phyloP scores from a whole-genome alignment of 1,140 invertebrate species.

The Ceratina calcarata region DNA sequence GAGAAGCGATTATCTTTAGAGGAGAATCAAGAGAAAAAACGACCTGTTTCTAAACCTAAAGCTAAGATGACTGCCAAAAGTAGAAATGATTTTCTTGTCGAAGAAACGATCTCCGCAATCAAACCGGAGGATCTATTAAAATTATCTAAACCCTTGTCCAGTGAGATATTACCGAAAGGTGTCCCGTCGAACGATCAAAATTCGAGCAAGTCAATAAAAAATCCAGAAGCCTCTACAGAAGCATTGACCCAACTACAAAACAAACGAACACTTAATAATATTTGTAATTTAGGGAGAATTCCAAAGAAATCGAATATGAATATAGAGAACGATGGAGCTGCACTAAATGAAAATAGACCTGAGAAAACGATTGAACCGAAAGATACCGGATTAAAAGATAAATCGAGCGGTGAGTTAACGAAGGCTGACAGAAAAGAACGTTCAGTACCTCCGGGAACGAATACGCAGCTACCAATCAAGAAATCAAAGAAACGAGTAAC shows the following conservation, averaged over 20 bases:
- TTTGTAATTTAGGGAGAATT: slow-evolving; percentile 16
- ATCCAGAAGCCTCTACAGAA: not conserved
- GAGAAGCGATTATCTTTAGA: slow-evolving; percentile 27
- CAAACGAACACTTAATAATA: not conserved
- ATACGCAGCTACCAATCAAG: not conserved
- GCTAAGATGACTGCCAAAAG: slow-evolving; percentile 62
- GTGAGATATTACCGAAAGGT: not conserved
- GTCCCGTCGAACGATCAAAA: not conserved
- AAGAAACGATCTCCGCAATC: slow-evolving; percentile 39
- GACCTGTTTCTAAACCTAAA: slow-evolving; percentile 47
- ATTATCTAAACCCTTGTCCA: not conserved
- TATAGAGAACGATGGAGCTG: not conserved
- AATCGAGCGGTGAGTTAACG: not conserved
- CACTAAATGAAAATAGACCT: not conserved
- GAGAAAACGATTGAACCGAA: not conserved
- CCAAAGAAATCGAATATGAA: not conserved
- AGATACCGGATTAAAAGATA: not conserved
- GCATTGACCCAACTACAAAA: not conserved
- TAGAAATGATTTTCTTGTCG: slow-evolving; percentile 60
- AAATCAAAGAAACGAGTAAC: slow-evolving; percentile 57
- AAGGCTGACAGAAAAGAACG: slow-evolving; percentile 17
- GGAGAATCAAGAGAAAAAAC: slow-evolving; percentile 15
- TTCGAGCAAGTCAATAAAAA: not conserved
- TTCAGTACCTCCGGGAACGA: not conserved
- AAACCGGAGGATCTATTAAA: not conserved